Percentiles rank a stretch among this genome's conserved stretches.
Evolutionary conservation across 1,140 invertebrate genomes (phyloP).

Genomic region (Drosophila pseudoobscura): DNA sequence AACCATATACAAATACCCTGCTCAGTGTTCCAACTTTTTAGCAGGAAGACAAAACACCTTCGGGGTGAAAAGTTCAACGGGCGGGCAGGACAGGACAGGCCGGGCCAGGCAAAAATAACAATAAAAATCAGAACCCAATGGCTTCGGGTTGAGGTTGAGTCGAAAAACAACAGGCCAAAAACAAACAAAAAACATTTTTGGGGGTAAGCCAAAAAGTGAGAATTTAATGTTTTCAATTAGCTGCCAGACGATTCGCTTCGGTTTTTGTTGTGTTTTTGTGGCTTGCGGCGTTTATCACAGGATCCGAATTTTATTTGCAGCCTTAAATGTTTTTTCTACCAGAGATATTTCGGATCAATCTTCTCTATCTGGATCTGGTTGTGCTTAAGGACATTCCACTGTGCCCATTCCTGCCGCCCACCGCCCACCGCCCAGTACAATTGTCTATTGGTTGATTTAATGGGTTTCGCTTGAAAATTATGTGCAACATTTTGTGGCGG

Average conservation of each 20-base stretch:
- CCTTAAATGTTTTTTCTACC: background rate
- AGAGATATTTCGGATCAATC: background rate
- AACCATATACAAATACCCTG: constrained; percentile 35
- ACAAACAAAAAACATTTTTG: no score
- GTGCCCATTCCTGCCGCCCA: constrained; percentile 9
- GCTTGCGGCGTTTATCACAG: background rate
- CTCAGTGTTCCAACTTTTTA: constrained; percentile 39
- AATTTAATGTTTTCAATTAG: constrained; percentile 73
- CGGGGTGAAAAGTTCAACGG: constrained; percentile 28
- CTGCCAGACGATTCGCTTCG: constrained; percentile 26
- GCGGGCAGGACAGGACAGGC: background rate
- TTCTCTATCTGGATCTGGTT: background rate
- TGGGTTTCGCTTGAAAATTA: constrained; percentile 44
- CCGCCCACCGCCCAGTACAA: constrained; percentile 4
- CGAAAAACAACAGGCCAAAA: constrained; percentile 1
- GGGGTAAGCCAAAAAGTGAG: constrained; percentile 38
- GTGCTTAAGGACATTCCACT: background rate
- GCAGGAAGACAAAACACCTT: constrained; percentile 46
- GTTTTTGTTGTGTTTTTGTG: no score
- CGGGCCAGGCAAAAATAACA: constrained; percentile 42
- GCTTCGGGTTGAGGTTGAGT: constrained; percentile 10
- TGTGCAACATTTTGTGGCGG: constrained; percentile 44
- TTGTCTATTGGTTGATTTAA: constrained; percentile 53
- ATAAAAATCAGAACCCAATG: constrained; percentile 53
- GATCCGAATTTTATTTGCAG: background rate